These are phyloP conservation scores for Pygmarrhopalites habei DNA, from an alignment of 1,140 invertebrate genomes.

Conservation along the genomic window DNA sequence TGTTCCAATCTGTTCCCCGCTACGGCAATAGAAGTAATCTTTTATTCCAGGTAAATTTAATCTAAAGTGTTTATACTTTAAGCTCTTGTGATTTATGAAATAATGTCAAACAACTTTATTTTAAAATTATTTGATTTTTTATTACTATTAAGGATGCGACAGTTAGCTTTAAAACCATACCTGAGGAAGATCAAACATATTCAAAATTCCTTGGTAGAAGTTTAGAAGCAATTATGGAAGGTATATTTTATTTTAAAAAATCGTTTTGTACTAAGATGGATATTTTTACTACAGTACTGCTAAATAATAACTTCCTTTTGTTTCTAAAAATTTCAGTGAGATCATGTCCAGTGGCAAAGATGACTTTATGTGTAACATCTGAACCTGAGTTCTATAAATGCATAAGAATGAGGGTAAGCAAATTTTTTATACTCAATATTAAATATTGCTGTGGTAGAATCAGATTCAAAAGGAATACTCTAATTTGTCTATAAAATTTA, in stretches of 20 bases:
- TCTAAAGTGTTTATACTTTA: background rate
- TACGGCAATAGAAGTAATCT: conserved; percentile 61
- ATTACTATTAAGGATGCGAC: background rate
- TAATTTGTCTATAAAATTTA: too few species aligned
- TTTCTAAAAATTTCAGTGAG: too few species aligned
- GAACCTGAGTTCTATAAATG: conserved; percentile 86
- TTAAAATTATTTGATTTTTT: too few species aligned
- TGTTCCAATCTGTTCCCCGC: conserved; percentile 61
- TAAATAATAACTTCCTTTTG: too few species aligned
- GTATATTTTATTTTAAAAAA: too few species aligned
- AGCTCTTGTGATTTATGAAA: too few species aligned
- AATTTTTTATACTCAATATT: too few species aligned
- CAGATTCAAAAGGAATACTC: too few species aligned
- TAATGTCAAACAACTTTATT: too few species aligned
- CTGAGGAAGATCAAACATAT: conserved; percentile 52
- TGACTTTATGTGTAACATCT: conserved; percentile 84
- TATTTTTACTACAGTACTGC: too few species aligned
- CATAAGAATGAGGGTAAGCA: conserved; percentile 80
- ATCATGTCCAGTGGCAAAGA: conserved; percentile 67
- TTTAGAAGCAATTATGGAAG: conserved; percentile 60
- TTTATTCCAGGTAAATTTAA: conserved; percentile 55
- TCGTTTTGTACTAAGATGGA: too few species aligned
- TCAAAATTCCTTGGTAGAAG: conserved; percentile 53
- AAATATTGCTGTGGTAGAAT: too few species aligned
- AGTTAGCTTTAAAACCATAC: background rate